phyloP scores from a whole-genome alignment of 2,113 vertebrate species.

The Catharus bicknelli region DNA sequence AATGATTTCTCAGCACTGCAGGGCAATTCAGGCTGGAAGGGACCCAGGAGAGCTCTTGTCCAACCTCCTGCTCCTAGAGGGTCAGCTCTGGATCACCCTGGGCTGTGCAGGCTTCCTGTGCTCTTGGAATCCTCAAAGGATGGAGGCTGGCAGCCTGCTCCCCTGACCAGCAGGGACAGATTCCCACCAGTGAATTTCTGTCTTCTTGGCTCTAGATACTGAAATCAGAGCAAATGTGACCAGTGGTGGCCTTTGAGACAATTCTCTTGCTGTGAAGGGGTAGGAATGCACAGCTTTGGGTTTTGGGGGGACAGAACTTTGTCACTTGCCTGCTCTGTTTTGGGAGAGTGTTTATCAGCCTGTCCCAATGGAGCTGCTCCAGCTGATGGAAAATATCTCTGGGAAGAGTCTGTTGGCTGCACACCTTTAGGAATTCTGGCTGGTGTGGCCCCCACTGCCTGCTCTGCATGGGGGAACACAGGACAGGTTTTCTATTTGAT shows the following conservation, averaged over 20 bases:
- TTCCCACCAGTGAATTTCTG: too few species aligned
- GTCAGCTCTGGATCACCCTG: background rate
- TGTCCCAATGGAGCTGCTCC: background rate
- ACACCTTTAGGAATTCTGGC: background rate
- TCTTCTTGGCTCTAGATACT: background rate
- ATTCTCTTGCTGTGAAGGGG: background rate
- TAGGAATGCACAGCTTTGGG: fast-evolving
- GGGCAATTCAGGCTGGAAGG: background rate
- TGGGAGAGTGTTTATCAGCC: background rate
- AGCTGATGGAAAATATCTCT: fast-evolving
- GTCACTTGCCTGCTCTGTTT: fast-evolving
- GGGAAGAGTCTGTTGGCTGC: background rate
- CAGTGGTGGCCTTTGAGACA: background rate
- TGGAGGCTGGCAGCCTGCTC: background rate
- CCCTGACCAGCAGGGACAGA: fast-evolving
- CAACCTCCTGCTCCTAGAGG: background rate
- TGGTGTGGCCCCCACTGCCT: background rate
- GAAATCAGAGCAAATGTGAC: background rate
- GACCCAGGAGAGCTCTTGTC: background rate
- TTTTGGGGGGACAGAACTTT: background rate
- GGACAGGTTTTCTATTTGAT: background rate
- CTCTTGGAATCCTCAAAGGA: background rate
- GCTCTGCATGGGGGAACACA: fast-evolving
- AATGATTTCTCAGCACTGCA: background rate
- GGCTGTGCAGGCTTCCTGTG: background rate